phyloP scores from a whole-genome alignment of 2,113 vertebrate genomes.

The Amazona vittata region DNA sequence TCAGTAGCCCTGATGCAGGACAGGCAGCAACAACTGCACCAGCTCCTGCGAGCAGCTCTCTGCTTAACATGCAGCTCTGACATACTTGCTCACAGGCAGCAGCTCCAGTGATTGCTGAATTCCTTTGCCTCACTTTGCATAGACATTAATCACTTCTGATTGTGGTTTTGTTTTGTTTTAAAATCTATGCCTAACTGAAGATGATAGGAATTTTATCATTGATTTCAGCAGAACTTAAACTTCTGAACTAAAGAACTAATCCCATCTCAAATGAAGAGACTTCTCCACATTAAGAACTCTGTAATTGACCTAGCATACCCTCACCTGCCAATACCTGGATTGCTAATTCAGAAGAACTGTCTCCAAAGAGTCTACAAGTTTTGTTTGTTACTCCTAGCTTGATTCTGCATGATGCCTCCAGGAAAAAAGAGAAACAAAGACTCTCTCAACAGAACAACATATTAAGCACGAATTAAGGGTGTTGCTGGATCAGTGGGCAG shows the following conservation, averaged over 20 bases:
- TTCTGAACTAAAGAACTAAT: not conserved
- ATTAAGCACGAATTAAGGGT: not conserved
- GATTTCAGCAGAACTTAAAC: not conserved
- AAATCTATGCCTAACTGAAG: not conserved
- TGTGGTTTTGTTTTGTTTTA: not conserved
- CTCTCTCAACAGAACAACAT: not conserved
- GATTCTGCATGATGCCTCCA: not conserved
- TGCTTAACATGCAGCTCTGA: not conserved
- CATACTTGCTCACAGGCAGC: fast-evolving
- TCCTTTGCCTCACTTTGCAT: not conserved
- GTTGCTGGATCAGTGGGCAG: not conserved
- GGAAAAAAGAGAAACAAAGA: not conserved
- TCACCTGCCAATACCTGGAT: not conserved
- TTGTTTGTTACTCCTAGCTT: not conserved
- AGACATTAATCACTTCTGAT: not conserved
- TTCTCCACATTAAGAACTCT: not conserved
- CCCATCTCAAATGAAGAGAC: not conserved
- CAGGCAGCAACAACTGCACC: not conserved
- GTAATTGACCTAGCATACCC: not conserved
- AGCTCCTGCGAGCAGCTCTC: not conserved
- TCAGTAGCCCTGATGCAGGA: not conserved
- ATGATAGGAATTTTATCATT: not conserved
- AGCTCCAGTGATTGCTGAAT: not conserved
- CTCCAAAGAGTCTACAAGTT: not conserved
- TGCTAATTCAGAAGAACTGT: not conserved